Evolutionary conservation across 2,113 vertebrate genomes (phyloP), one percentile per base, ranked within the genome.

Genomic region (Narcine bancroftii): DNA sequence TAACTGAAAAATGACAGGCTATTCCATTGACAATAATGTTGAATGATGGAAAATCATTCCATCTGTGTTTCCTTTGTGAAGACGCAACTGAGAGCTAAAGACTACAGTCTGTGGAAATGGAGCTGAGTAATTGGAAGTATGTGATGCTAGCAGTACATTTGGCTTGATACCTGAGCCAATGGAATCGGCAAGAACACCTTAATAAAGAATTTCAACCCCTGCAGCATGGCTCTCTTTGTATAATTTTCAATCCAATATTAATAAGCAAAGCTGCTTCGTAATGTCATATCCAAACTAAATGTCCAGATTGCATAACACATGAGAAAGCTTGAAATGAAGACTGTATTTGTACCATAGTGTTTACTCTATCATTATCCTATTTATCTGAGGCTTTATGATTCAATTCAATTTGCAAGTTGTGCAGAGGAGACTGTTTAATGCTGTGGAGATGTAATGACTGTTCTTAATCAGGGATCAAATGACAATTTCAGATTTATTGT

Each of bases 321-420:
- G 21, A 69, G 60, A 53, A 33, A 50, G n/a, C 81, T 60, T 87
- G 56, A 63, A 87, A 60, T 87, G 53, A 87, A n/a, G n/a, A 87
- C n/a, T 87, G 81, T n/a, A 39, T 87, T 36, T 60, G 81, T 87
- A 60, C 56, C 15, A 19, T 60, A n/a, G 33, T 7, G n/a, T 21
- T 87, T 87, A 87, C 36, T 63, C 33, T 50, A 10, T 77, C 29
- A 83, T 19, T 85, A 36, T 36, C 56, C 56, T 53, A 60, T 56
- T 17, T 21, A 63, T 13, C 53, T 87, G 53, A 17, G 36, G 56
- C n/a, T 36, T 87, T 60, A 83, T 10, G 10, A 83, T 33, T 83
- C 79, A 83, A 53, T 33, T 83, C 15, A 83, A 83, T 53, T 83
- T 83, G 79, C 81, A 87, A 83, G 29, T 53, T 47, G 50, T 15